Base-by-base conservation (phyloP, 2,113 vertebrate genomes). In the Pelvicachromis taeniatus region DNA sequence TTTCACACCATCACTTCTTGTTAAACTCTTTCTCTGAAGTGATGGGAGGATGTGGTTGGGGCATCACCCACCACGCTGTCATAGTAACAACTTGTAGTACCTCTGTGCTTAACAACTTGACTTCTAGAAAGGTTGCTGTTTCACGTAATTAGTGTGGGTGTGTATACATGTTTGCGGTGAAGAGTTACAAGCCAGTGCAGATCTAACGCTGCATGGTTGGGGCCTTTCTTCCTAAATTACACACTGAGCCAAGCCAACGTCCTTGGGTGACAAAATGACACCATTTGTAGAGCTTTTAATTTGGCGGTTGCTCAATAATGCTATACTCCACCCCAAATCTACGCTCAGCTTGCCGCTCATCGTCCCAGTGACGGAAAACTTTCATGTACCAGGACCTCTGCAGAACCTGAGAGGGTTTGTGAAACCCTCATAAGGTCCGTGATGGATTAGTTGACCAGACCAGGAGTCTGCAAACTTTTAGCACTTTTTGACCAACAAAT, bases 31-130 rank as follows among this genome's bases (percentile, higher is more conserved):
- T 86, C 70, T 87, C 77, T 90, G 82, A 56, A 88, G 54, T 52
- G 55, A 89, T 56, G 73, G 80, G 77, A 93, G 93, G 93, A 95
- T 94, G 94, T 94, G 95, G 94, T 92, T 23, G 58, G 65, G 35
- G 38, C 59, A 79, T 65, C 45, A 40, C 75, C 81, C 17, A 80
- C 84, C 88, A 17, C 78, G 79, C 73, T 88, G 58, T 82, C 58
- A 75, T 85, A 81, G 81, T 89, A 89, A 81, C 73, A 82, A 53
- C 38, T 75, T 68, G 9, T 65, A 48, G 56, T 45, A 42, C 26
- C 35, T 33, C 70, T 52, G 0, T 33, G 53, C 56, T 78, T 40
- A 9, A 4, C 38, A 78, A 56, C 48, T 12, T 75, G 45, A 35
- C 23, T 78, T 42, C 35, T 42, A 11, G 26, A 7, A n/a, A 55